Conservation (phyloP, 2,888 invertebrate genomes). For the Parapristionchus giblindavisi region DNA sequence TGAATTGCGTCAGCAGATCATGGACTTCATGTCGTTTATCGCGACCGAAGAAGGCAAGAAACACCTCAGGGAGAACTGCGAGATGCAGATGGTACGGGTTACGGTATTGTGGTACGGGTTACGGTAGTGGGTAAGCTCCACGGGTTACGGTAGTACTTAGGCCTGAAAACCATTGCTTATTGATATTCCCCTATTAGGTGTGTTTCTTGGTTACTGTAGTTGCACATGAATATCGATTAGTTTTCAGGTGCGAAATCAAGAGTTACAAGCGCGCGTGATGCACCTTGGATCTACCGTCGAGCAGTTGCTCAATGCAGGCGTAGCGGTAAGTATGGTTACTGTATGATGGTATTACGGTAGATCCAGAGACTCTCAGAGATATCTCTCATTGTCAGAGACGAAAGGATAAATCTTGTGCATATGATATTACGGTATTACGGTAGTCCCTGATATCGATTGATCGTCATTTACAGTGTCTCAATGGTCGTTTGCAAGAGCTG, state of each 20-base stretch:
- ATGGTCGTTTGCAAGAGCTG: constrained; percentile 45
- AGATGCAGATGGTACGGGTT: neutral
- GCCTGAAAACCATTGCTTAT: too few relatives aligned
- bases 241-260: constrained; percentile 19
- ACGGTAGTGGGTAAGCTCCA: neutral
- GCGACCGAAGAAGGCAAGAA: constrained; percentile 15
- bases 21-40: constrained; percentile 8
- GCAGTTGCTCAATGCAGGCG: constrained; percentile 27
- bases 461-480: constrained; percentile 25
- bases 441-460: neutral
- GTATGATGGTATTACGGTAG: constrained; percentile 8
- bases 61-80: neutral
- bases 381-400: neutral
- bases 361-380: neutral
- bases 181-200: neutral
- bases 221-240: neutral
- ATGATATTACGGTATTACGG: neutral
- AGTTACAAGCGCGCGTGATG: neutral
- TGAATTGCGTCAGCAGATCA: neutral
- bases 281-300: constrained; percentile 10
- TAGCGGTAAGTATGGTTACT: too few relatives aligned
- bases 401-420: neutral
- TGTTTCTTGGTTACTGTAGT: neutral
- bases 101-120: neutral
- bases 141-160: neutral